phyloP scores from a whole-genome alignment of 2,888 invertebrate genomes.

The Drosophila leonis region DNA sequence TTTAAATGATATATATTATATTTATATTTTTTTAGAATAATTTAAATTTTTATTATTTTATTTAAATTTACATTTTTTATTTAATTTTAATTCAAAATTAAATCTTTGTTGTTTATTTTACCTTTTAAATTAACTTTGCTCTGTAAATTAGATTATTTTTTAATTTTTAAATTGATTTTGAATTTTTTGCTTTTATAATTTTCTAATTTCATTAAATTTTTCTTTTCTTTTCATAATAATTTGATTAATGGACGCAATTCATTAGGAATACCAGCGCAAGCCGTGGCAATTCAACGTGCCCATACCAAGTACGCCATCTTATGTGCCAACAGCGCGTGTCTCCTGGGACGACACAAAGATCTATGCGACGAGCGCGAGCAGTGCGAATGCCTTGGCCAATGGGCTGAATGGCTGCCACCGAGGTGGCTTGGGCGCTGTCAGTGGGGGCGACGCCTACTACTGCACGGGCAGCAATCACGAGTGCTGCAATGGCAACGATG shows the following conservation, averaged over 20 bases:
- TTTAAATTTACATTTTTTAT: neutral
- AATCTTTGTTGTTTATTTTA: neutral
- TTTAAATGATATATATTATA: no score
- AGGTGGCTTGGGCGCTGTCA: slow-evolving; percentile 29
- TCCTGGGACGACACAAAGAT: slow-evolving; percentile 85
- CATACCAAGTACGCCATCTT: slow-evolving; percentile 83
- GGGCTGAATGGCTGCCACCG: slow-evolving; percentile 38
- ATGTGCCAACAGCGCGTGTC: slow-evolving; percentile 83
- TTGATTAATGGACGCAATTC: slow-evolving; percentile 33
- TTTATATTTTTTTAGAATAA: neutral
- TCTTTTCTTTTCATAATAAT: slow-evolving; percentile 24
- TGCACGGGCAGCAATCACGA: slow-evolving; percentile 85
- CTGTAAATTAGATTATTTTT: neutral
- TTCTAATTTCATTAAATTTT: slow-evolving; percentile 35
- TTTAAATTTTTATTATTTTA: no score
- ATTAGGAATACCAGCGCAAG: slow-evolving; percentile 80
- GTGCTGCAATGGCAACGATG: slow-evolving; percentile 85
- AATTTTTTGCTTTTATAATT: slow-evolving; percentile 25
- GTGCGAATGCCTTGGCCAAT: slow-evolving; percentile 30
- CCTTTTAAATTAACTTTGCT: neutral
- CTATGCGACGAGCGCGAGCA: slow-evolving; percentile 68
- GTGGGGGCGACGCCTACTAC: slow-evolving; percentile 80
- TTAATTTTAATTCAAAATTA: neutral
- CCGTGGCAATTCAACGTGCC: slow-evolving; percentile 83
- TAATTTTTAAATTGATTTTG: slow-evolving; percentile 3